Conservation (phyloP, 2,797 vertebrate species). For the Anas bahamensis region DNA sequence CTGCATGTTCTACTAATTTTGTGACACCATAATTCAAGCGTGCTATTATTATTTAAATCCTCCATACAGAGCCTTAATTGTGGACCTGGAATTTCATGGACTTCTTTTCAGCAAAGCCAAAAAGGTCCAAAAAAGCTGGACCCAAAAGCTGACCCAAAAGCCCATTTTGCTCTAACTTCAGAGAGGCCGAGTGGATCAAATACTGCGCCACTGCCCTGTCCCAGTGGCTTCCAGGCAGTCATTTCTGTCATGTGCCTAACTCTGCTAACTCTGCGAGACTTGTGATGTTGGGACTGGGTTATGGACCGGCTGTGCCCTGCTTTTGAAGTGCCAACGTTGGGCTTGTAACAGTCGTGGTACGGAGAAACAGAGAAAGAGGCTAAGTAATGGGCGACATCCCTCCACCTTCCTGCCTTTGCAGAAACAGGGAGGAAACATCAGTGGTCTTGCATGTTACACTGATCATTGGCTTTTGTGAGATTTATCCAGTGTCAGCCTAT, state of each 20-base stretch:
- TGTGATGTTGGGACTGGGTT: not conserved
- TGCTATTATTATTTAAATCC: not conserved
- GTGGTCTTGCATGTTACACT: not conserved
- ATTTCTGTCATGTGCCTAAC: not conserved
- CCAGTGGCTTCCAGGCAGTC: not conserved
- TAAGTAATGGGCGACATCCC: not conserved
- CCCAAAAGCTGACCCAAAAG: too few species aligned
- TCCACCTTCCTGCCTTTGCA: not conserved
- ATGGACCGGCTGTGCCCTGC: not conserved
- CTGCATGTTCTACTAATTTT: not conserved
- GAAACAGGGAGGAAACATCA: not conserved
- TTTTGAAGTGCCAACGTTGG: not conserved
- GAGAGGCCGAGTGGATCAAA: not conserved
- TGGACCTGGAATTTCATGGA: not conserved
- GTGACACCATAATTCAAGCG: not conserved
- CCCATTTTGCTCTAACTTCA: not conserved
- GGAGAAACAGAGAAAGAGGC: not conserved
- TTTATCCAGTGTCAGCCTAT: not conserved
- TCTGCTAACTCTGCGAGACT: not conserved
- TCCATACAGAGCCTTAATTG: not conserved
- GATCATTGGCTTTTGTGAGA: not conserved
- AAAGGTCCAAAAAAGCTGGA: too few species aligned
- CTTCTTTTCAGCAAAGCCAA: not conserved
- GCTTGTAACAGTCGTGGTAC: not conserved
- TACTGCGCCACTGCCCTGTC: not conserved